Base-by-base conservation (phyloP, 1,140 invertebrate genomes). In the Leucophenga varia region DNA sequence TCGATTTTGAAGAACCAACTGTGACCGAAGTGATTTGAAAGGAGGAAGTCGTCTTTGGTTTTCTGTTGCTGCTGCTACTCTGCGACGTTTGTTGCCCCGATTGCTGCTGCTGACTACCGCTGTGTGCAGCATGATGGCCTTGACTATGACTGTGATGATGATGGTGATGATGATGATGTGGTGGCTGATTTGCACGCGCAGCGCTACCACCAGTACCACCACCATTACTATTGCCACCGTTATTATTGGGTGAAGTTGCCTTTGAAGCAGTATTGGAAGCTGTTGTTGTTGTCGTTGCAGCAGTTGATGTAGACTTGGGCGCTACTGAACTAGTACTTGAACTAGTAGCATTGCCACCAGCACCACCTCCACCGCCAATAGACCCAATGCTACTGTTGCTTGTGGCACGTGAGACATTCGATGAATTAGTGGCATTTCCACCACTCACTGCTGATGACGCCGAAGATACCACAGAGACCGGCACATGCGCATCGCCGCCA, bases 11-110 rank as follows among this genome's bases (percentile, higher is more conserved):
- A 35, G 64, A 51, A 58, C 86, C 86, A 54, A 89, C 85, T 51
- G 88, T 92, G 48, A 93, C 86, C 72, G 88, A 90, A 8, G 92
- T 95, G 68, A 95, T 95, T 80, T 95, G 91, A 80, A 95, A 95
- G 43, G 91, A 93, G 69, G 88, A 90, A 68, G 84, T 74, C 68
- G 84, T 73, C 61, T 75, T 75, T 70, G 69, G 69, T 59, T 75
- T 75, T 42, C 67, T 56, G 49, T 54, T 67, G 43, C 10, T 36
- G 43, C n/a, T 44, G 34, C n/a, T n/a, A n/a, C n/a, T n/a, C 35
- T 54, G 52, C 18, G 57, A 49, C 17, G 55, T 51, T 20, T n/a
- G n/a, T n/a, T n/a, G n/a, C n/a, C 50, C 44, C 12, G 49, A 55
- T 19, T 8, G 30, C 37, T 40, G 60, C 45, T 13, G 22, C 18